Evolutionary conservation across 2,797 vertebrate species (phyloP).

Genomic region (Enteromius argenteus): DNA sequence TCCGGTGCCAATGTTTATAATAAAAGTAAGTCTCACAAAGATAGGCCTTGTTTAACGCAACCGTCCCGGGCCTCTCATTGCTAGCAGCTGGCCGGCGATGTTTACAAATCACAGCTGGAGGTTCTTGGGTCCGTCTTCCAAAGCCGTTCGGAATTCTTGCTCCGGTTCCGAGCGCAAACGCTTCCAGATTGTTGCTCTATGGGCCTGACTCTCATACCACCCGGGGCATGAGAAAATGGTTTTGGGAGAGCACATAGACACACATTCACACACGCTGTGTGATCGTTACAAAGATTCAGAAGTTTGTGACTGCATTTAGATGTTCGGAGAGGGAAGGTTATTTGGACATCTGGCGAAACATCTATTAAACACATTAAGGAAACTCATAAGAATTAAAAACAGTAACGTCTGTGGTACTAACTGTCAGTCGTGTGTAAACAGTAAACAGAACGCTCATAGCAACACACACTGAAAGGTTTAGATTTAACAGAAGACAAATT

Average conservation of each 20-base stretch:
- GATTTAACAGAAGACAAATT: not conserved
- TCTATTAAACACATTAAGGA: not conserved
- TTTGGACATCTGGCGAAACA: conserved; percentile 18
- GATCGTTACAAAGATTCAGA: conserved; percentile 2
- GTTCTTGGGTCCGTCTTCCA: conserved; percentile 36
- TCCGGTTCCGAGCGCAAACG: conserved; percentile 36
- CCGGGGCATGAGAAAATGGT: conserved; percentile 43
- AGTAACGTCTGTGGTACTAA: not conserved
- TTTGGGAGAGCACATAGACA: not conserved
- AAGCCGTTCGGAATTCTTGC: conserved; percentile 36
- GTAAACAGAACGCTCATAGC: conserved; percentile 12
- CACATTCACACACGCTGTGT: conserved; percentile 1
- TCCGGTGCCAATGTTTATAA: conserved; percentile 43
- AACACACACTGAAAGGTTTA: conserved; percentile 15
- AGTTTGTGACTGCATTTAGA: not conserved
- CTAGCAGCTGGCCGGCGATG: conserved; percentile 46
- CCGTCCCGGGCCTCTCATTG: conserved; percentile 23
- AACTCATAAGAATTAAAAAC: not conserved
- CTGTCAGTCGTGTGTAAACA: not conserved
- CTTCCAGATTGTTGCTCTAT: conserved; percentile 42
- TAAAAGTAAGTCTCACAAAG: conserved; percentile 34
- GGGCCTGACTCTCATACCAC: conserved; percentile 39
- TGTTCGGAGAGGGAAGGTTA: not conserved
- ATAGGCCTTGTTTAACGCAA: conserved; percentile 40
- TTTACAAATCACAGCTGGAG: conserved; percentile 61